phyloP scores from a whole-genome alignment of 2,113 vertebrate genomes.

The Sphaerodactylus townsendi region DNA sequence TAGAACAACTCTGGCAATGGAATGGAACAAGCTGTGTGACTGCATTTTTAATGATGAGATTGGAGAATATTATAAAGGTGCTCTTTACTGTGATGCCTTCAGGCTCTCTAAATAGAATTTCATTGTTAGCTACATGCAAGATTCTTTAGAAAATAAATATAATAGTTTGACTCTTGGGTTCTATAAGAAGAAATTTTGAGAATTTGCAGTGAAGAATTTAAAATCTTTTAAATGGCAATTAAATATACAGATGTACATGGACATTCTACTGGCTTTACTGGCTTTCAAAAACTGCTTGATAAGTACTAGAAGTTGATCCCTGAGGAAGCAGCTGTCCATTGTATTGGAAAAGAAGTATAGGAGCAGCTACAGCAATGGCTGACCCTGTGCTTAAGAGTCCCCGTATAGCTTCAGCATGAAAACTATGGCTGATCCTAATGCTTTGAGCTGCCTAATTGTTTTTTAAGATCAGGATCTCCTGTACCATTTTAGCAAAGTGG shows the following conservation, averaged over 20 bases:
- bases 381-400: not conserved
- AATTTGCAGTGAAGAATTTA: not conserved
- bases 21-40: not conserved
- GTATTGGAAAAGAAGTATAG: not conserved
- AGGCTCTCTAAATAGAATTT: not conserved
- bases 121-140: not conserved
- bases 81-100: not conserved
- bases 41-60: not conserved
- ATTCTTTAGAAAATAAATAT: not conserved
- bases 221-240: not conserved
- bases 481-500: not conserved
- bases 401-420: not conserved
- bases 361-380: not conserved
- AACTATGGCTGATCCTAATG: not conserved
- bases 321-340: no score
- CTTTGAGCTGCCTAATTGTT: not conserved
- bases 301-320: no score
- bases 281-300: not conserved
- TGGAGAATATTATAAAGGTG: not conserved
- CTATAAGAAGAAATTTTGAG: not conserved
- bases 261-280: not conserved
- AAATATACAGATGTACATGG: not conserved
- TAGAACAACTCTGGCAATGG: not conserved
- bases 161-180: not conserved
- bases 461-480: not conserved